phyloP scores from a whole-genome alignment of 2,113 vertebrate genomes.

The Poeciliopsis retropinna region DNA sequence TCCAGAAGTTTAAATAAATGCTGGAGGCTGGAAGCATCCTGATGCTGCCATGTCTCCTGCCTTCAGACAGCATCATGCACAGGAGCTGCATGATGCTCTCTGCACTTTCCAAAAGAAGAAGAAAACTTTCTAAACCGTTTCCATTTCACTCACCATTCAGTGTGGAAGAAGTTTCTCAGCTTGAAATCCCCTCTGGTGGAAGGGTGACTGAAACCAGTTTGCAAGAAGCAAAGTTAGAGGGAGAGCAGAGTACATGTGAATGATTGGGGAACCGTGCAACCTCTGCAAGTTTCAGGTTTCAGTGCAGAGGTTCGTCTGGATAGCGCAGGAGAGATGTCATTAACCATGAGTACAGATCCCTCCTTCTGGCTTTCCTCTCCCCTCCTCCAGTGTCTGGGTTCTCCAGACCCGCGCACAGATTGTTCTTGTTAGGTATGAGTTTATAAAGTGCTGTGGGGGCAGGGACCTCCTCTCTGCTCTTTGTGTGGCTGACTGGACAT shows the following conservation, averaged over 20 bases:
- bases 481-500: constrained; percentile 22
- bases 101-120: not conserved
- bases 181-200: constrained; percentile 18
- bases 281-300: constrained; percentile 68
- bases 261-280: constrained; percentile 36
- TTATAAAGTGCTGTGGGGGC: constrained; percentile 77
- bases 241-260: constrained; percentile 26
- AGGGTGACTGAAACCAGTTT: constrained; percentile 25
- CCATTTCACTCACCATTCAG: constrained; percentile 63
- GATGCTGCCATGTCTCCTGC: constrained; percentile 23
- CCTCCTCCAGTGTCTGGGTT: constrained; percentile 65
- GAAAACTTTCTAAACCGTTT: not conserved
- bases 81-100: not conserved
- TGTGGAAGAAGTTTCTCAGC: constrained; percentile 15
- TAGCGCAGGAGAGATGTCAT: constrained; percentile 35
- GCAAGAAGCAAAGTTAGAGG: constrained; percentile 37
- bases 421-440: constrained; percentile 88
- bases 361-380: constrained; percentile 58
- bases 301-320: constrained; percentile 64
- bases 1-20: not conserved
- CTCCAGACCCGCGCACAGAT: constrained; percentile 82
- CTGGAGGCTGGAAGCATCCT: constrained; percentile 12
- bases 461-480: constrained; percentile 52
- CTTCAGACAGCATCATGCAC: not conserved
- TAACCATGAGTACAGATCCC: constrained; percentile 60